Evolutionary conservation across 2,797 vertebrate genomes (phyloP).

Genomic region (Chrosomus eos): DNA sequence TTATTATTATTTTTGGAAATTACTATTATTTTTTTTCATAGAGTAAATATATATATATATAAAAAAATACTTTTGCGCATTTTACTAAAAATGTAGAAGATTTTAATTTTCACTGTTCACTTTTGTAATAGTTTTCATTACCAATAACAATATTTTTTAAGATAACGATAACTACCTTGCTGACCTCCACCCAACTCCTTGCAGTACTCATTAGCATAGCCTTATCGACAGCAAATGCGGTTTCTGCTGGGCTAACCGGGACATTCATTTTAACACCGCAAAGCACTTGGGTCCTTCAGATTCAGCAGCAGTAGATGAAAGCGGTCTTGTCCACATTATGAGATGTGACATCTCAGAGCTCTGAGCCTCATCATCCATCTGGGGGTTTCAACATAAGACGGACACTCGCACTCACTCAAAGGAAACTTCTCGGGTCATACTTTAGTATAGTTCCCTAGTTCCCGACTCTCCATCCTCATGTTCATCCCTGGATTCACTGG

Average conservation of each 20-base stretch:
- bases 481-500: conserved; percentile 1
- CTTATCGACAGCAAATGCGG: background rate
- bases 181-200: background rate
- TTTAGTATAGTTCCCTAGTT: conserved; percentile 35
- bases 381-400: conserved; percentile 24
- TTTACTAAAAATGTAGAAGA: background rate
- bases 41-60: background rate
- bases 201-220: background rate
- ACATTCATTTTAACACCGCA: conserved; percentile 9
- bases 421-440: conserved; percentile 43
- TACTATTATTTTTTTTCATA: background rate
- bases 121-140: background rate
- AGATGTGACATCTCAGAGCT: conserved; percentile 44
- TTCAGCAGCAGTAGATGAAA: conserved; percentile 40
- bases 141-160: background rate
- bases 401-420: conserved; percentile 46
- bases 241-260: conserved; percentile 20
- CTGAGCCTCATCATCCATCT: conserved; percentile 41
- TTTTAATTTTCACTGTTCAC: background rate
- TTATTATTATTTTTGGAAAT: background rate
- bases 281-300: conserved; percentile 18
- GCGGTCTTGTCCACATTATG: conserved; percentile 25
- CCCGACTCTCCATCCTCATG: conserved; percentile 30
- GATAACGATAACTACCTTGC: background rate
- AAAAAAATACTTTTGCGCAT: background rate